Evolutionary conservation across 2,113 vertebrate genomes (phyloP).

Genomic region (Aegithalos caudatus): DNA sequence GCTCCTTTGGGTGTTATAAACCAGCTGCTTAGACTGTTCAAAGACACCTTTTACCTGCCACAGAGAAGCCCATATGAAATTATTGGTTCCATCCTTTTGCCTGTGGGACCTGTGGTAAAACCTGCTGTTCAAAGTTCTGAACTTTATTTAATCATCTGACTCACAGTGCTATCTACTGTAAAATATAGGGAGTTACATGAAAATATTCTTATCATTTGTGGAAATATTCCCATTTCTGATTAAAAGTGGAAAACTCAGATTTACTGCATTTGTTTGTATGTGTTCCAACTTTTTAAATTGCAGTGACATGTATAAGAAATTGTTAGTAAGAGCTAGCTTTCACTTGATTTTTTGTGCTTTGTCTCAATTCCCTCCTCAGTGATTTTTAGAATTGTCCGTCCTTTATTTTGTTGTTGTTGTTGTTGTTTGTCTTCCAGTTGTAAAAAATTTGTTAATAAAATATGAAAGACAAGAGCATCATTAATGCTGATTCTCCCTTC

Average conservation of each 20-base stretch:
- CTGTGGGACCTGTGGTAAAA: background rate
- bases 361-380: background rate
- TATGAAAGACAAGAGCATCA: background rate
- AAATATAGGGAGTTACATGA: conserved; percentile 10
- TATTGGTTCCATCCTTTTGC: background rate
- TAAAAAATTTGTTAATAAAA: conserved; percentile 22
- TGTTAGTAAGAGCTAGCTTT: background rate
- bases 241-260: background rate
- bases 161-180: conserved; percentile 48
- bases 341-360: background rate
- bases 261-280: background rate
- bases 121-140: background rate
- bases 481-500: background rate
- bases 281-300: background rate
- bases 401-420: background rate
- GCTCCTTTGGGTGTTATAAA: background rate
- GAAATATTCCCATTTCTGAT: background rate
- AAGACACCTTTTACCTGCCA: background rate
- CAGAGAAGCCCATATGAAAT: background rate
- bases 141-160: conserved; percentile 34
- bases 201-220: background rate
- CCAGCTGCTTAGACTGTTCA: background rate
- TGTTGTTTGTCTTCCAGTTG: background rate
- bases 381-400: background rate
- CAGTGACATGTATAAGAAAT: background rate